Evolutionary conservation across 1,140 invertebrate species (phyloP).

Genomic region (Magallana gigas): DNA sequence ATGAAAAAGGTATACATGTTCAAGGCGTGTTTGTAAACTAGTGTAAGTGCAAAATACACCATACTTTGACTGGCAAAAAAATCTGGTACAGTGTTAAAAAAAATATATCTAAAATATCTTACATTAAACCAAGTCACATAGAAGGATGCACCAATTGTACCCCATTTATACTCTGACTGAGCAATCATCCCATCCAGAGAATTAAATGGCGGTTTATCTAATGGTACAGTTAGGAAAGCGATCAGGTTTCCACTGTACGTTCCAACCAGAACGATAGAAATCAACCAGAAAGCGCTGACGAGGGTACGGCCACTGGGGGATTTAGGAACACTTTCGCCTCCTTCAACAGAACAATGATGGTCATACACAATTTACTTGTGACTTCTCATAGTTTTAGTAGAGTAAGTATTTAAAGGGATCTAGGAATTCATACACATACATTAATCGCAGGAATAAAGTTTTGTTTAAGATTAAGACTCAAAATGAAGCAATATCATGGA

Average conservation of each 20-base stretch:
- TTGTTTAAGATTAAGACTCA: too few relatives aligned
- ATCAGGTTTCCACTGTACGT: constrained; percentile 70
- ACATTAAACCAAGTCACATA: constrained; percentile 41
- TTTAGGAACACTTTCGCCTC: constrained; percentile 50
- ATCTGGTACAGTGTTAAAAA: too few relatives aligned
- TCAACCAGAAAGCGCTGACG: constrained; percentile 66
- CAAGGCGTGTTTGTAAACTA: too few relatives aligned
- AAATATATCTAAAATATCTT: neutral
- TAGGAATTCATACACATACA: too few relatives aligned
- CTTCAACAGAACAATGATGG: neutral
- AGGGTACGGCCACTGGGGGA: constrained; percentile 61
- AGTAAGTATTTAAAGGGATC: too few relatives aligned
- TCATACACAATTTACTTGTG: too few relatives aligned
- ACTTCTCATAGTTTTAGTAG: too few relatives aligned
- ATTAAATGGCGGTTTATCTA: constrained; percentile 62
- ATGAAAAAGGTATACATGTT: too few relatives aligned
- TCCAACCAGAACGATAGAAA: constrained; percentile 63
- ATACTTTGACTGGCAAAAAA: too few relatives aligned
- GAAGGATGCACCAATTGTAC: constrained; percentile 56
- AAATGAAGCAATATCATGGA: too few relatives aligned
- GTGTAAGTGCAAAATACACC: too few relatives aligned
- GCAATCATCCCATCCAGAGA: constrained; percentile 61
- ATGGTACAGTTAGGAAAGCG: constrained; percentile 65
- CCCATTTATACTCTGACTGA: constrained; percentile 60
- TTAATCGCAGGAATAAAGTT: too few relatives aligned